Evolutionary conservation across 23 tunicate species (phyloP).

Genomic region (Ascidia mentula): DNA sequence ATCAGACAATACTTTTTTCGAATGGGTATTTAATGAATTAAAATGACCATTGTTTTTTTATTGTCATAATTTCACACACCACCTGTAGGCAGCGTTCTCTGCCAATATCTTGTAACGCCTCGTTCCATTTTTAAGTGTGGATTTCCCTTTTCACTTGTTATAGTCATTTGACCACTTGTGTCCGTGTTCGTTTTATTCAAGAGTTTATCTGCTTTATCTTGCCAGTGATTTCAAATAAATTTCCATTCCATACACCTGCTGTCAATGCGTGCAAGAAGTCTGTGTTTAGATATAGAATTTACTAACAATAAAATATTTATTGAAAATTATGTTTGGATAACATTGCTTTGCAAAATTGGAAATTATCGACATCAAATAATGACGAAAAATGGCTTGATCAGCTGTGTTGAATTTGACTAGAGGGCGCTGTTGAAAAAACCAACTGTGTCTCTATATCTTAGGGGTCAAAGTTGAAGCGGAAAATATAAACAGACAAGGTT

Average conservation of each 20-base stretch:
- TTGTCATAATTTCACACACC: neutral
- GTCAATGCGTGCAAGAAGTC: too few species aligned
- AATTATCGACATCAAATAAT: too few species aligned
- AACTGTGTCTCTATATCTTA: too few species aligned
- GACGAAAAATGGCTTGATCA: too few species aligned
- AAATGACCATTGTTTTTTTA: neutral
- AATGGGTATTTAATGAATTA: neutral
- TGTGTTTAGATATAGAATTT: neutral
- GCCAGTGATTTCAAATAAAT: neutral
- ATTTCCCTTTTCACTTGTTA: neutral
- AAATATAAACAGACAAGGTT: too few species aligned
- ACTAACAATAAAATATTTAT: neutral
- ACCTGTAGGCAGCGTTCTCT: neutral
- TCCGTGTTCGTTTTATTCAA: conserved; percentile 6
- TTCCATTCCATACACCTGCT: neutral
- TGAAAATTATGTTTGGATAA: too few species aligned
- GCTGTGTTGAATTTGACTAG: too few species aligned
- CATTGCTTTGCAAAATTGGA: too few species aligned
- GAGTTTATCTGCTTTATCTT: conserved; percentile 9
- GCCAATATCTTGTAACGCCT: neutral
- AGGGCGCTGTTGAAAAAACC: too few species aligned
- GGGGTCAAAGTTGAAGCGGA: too few species aligned
- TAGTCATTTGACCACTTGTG: neutral
- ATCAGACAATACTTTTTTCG: neutral
- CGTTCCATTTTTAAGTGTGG: neutral